Evolutionary conservation across 1,140 invertebrate species (phyloP), one percentile per base, ranked within the genome.

Genomic region (Pectinophora gossypiella): DNA sequence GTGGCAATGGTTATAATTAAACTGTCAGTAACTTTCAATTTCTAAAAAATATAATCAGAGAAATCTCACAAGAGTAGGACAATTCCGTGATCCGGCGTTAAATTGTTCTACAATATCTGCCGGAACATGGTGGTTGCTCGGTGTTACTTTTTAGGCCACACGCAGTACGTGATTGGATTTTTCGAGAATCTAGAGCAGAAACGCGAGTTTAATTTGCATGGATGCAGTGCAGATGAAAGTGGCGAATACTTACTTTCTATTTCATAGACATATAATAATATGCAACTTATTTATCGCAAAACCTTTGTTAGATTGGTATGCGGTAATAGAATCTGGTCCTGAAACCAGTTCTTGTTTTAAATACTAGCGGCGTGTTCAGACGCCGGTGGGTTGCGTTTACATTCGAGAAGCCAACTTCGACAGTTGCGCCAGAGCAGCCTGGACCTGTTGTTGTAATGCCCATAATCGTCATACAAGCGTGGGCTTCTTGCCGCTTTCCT

Each of bases 51-150:
- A 57, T 60, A 66, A 40, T 20, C 32, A 40, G 69, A 59, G 72
- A 76, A 74, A 77, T 74, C 63, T 65, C 32, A 19, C 36, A 46
- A 35, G 58, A 72, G 69, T 71, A 66, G 64, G 64, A 68, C 61
- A 73, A 68, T 72, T 72, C 61, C 64, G 66, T 68, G 66, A 70
- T 71, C 44, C 59, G 54, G 50, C 57, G 51, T 56, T 56, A 54
- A 59, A 56, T 61, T 51, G 62, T 65, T 64, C 59, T 73, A 70
- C 68, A 67, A 64, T 68, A 65, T 69, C 56, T 58, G 58, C 59
- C 52, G 65, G 56, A 68, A 59, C 58, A 40, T 40, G n/a, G 36
- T 40, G 2, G 23, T 6, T 15, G 15, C 36, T 15, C 36, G n/a
- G 35, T 40, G 10, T 38, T 22, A 49, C 40, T 53, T 72, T 71